Percentiles rank a stretch among this genome's conserved stretches.
Evolutionary conservation across 2,888 invertebrate species (phyloP).

Genomic region (Pyrochroa serraticornis): DNA sequence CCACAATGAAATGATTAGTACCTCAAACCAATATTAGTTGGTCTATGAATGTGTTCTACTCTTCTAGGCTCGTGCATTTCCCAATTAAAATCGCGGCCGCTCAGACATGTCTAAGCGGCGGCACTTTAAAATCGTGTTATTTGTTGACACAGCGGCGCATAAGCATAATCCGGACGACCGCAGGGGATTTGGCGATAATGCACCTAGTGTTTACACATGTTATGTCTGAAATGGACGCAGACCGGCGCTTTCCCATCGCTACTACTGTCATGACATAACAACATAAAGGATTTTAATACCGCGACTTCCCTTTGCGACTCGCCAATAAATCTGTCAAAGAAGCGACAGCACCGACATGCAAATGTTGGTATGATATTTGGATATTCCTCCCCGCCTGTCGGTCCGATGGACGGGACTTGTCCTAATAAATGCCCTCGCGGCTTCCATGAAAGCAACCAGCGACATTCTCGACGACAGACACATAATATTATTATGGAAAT

Average conservation of each 20-base stretch:
- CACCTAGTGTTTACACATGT: constrained; percentile 36
- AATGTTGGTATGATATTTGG: constrained; percentile 45
- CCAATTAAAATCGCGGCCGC: neutral
- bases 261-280: constrained; percentile 43
- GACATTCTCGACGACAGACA: constrained; percentile 52
- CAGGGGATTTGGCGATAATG: constrained; percentile 36
- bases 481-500: constrained; percentile 58
- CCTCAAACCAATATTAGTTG: too few species aligned
- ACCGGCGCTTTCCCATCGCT: constrained; percentile 27
- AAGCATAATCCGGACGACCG: constrained; percentile 32
- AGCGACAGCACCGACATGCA: constrained; percentile 52
- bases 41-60: neutral
- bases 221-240: constrained; percentile 36
- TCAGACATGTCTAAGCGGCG: constrained; percentile 12
- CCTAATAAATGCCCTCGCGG: constrained; percentile 41
- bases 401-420: constrained; percentile 25
- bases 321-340: constrained; percentile 58
- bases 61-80: constrained; percentile 17
- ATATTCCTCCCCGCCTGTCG: constrained; percentile 24
- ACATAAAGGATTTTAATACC: constrained; percentile 52
- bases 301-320: constrained; percentile 32
- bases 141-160: constrained; percentile 27
- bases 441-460: constrained; percentile 36
- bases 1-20: too few species aligned
- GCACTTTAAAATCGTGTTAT: constrained; percentile 27